phyloP scores from a whole-genome alignment of 2,797 vertebrate genomes.

The Gila robusta region DNA sequence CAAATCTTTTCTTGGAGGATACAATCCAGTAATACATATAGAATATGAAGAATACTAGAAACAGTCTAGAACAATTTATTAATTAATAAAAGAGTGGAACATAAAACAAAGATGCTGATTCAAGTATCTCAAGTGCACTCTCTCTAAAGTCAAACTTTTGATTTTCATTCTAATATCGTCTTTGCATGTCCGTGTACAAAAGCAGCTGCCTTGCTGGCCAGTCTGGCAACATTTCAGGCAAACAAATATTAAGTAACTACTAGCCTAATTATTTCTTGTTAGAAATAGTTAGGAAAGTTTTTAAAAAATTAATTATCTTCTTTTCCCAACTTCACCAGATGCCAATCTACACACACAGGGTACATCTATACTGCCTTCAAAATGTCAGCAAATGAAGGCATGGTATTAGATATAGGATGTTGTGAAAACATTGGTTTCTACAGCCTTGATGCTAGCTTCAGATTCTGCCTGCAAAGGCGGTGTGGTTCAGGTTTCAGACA shows the following conservation, averaged over 20 bases:
- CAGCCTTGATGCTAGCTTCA: not conserved
- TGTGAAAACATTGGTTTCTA: not conserved
- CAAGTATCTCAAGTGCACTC: not conserved
- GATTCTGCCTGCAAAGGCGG: not conserved
- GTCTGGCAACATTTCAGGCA: not conserved
- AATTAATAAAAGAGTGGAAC: not conserved
- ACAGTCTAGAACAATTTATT: not conserved
- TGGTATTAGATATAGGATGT: not conserved
- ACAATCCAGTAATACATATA: conserved; percentile 4
- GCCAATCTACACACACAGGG: not conserved
- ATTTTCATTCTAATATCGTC: not conserved
- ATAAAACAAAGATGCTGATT: not conserved
- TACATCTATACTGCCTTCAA: not conserved
- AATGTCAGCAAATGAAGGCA: not conserved
- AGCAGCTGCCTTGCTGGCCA: not conserved
- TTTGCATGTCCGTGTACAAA: not conserved
- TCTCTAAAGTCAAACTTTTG: not conserved
- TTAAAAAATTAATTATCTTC: not conserved
- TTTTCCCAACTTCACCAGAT: not conserved
- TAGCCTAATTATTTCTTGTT: not conserved
- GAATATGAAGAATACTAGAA: not conserved
- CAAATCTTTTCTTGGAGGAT: not conserved
- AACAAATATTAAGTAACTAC: not conserved
- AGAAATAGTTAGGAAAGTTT: not conserved
- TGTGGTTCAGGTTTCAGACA: not conserved